Conservation (phyloP, 2,113 vertebrate genomes). For the Phrynocephalus versicolor region DNA sequence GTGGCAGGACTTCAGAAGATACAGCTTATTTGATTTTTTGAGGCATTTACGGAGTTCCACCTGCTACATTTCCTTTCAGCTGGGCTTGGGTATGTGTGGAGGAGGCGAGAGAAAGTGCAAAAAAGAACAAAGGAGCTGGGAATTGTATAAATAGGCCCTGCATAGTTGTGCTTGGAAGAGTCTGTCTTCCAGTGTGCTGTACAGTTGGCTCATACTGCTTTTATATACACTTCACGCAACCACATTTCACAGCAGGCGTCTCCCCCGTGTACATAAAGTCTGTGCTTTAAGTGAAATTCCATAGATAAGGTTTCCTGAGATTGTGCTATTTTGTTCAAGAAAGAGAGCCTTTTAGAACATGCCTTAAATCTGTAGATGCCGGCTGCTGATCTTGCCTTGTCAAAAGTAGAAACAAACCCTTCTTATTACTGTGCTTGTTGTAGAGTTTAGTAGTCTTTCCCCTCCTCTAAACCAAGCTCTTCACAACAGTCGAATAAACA, state of each 20-base stretch:
- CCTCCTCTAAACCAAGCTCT: conserved; percentile 25
- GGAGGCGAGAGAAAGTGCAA: background rate
- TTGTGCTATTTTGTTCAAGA: background rate
- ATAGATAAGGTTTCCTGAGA: conserved; percentile 4
- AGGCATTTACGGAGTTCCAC: background rate
- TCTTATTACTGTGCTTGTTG: conserved; percentile 20
- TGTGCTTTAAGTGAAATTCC: conserved; percentile 35
- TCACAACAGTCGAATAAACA: conserved; percentile 31
- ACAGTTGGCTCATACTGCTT: conserved; percentile 21
- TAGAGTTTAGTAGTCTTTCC: conserved; percentile 13
- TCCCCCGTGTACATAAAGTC: conserved; percentile 14
- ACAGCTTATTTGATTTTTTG: background rate
- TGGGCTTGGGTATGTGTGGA: background rate
- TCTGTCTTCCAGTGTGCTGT: background rate
- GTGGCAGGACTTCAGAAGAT: background rate
- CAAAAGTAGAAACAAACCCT: conserved; percentile 8
- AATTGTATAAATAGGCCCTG: background rate
- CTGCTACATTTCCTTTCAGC: background rate
- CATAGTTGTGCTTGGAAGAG: background rate
- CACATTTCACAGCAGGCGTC: conserved; percentile 15
- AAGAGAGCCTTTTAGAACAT: background rate
- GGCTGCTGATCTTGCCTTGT: conserved; percentile 2
- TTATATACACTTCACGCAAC: conserved; percentile 2
- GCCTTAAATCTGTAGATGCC: conserved; percentile 7
- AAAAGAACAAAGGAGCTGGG: background rate